Percentiles rank a stretch among this genome's conserved stretches.
Conservation (phyloP, 2,888 invertebrate species). For the Tanytarsus gracilentus region DNA sequence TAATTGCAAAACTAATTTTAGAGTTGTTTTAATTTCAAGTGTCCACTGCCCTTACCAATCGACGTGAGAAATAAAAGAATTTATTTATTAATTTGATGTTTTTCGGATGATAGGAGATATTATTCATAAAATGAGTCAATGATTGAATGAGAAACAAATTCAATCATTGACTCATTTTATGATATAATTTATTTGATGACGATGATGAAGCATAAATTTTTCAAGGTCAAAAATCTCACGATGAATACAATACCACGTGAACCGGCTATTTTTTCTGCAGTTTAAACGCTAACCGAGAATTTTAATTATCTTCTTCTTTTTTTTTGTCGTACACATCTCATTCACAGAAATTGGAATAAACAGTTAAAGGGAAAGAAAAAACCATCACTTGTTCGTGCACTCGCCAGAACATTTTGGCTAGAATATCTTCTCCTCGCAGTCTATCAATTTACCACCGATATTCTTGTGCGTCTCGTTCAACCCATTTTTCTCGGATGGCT, state of each 20-base stretch:
- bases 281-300: background rate
- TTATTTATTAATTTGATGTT: too few relatives aligned
- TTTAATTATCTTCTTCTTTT: background rate
- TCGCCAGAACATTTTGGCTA: constrained; percentile 32
- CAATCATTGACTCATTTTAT: too few relatives aligned
- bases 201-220: constrained; percentile 9
- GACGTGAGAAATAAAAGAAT: too few relatives aligned
- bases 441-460: constrained; percentile 31
- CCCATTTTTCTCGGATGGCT: constrained; percentile 32
- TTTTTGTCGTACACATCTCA: background rate
- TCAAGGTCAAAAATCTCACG: constrained; percentile 8
- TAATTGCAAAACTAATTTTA: too few relatives aligned
- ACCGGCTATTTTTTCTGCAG: constrained; percentile 13
- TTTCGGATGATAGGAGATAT: too few relatives aligned
- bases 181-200: background rate
- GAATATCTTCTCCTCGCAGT: constrained; percentile 31
- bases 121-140: background rate
- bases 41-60: too few relatives aligned
- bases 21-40: too few relatives aligned
- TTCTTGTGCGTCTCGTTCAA: constrained; percentile 31
- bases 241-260: constrained; percentile 14
- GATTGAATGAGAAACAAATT: background rate
- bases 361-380: constrained; percentile 30
- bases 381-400: constrained; percentile 32
- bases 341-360: constrained; percentile 31